Conservation (phyloP, 37 sponge, comb jelly and placozoan species). For the Spongilla lacustris region DNA sequence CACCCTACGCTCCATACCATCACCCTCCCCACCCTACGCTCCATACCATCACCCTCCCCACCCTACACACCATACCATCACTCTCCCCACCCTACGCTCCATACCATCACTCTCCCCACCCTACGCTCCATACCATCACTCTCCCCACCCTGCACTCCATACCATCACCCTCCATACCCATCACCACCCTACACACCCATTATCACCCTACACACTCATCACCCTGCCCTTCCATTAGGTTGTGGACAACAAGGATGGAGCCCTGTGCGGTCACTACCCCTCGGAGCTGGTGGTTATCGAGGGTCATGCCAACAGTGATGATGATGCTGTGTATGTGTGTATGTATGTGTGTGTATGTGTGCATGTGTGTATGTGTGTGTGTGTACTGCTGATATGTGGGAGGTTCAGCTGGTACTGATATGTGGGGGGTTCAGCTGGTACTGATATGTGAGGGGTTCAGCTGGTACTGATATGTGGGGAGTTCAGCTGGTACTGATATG, state of each 20-base stretch:
- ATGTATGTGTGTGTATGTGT: neutral
- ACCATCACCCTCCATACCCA: neutral
- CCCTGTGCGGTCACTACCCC: conserved; percentile 84
- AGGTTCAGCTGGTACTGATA: too few relatives aligned
- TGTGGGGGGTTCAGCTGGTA: too few relatives aligned
- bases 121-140: neutral
- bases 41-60: neutral
- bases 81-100: neutral
- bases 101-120: neutral
- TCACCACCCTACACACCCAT: too few relatives aligned
- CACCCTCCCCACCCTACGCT: neutral
- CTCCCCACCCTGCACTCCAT: neutral
- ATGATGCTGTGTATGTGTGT: neutral
- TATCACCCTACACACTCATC: neutral
- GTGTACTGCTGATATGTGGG: too few relatives aligned
- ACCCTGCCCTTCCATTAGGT: conserved; percentile 26
- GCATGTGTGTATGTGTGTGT: too few relatives aligned
- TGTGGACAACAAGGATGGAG: conserved; percentile 71
- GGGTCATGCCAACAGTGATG: neutral
- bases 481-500: too few relatives aligned
- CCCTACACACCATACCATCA: neutral
- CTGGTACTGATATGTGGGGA: too few relatives aligned
- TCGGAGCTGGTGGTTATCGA: conserved; percentile 67
- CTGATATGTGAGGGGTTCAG: too few relatives aligned
- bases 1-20: neutral